phyloP scores from a whole-genome alignment of 2,797 vertebrate species.

The Emydoidea blandingii region DNA sequence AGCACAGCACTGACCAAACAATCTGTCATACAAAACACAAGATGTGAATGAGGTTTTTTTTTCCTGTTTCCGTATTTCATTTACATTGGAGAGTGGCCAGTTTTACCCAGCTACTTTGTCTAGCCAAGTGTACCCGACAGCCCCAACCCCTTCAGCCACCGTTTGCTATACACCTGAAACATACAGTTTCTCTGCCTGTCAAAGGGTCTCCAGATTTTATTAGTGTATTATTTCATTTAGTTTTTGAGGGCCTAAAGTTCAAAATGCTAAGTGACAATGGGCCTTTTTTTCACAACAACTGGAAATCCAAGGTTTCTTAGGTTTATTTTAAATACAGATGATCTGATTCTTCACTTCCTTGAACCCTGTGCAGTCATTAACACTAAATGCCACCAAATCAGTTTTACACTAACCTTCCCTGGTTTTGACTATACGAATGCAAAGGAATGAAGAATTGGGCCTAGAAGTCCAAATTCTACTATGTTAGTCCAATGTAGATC shows the following conservation, averaged over 20 bases:
- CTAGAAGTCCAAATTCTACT: rapidly evolving
- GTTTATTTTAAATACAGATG: not conserved
- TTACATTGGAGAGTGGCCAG: not conserved
- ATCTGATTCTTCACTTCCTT: rapidly evolving
- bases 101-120: not conserved
- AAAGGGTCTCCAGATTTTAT: not conserved
- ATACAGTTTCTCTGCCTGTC: not conserved
- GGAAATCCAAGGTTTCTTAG: not conserved
- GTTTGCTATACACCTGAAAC: not conserved
- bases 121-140: not conserved
- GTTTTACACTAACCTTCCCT: not conserved
- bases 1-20: rapidly evolving
- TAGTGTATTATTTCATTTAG: not conserved
- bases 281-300: not conserved
- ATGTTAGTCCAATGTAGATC: not conserved
- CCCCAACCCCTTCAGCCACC: not conserved
- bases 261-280: not conserved
- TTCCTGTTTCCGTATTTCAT: not conserved
- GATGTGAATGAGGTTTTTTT: not conserved
- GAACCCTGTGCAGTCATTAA: not conserved
- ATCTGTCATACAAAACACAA: not conserved
- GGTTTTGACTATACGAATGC: not conserved
- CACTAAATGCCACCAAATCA: not conserved
- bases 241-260: not conserved
- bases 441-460: rapidly evolving